Conservation (phyloP, 2,113 vertebrate genomes). For the Leucoraja erinaceus region DNA sequence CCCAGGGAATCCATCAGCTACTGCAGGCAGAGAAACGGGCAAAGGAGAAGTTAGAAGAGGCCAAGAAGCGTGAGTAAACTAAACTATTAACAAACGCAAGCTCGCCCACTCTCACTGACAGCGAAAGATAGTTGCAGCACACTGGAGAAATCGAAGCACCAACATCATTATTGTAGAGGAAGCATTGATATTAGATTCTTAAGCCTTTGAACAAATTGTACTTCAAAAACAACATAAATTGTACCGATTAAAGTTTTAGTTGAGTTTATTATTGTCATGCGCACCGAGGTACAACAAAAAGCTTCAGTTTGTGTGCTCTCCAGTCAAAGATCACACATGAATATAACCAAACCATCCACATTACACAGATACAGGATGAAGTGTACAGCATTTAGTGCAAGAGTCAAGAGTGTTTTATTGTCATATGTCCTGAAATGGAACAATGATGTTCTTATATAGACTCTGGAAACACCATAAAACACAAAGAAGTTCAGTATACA, state of each 20-base stretch:
- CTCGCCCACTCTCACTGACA: not conserved
- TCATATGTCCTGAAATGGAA: too few species aligned
- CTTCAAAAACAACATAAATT: not conserved
- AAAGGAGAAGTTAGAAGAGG: constrained; percentile 68
- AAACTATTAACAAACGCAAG: not conserved
- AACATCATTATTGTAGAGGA: not conserved
- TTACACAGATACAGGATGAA: too few species aligned
- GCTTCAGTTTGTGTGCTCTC: too few species aligned
- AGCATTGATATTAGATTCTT: not conserved
- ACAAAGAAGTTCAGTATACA: too few species aligned
- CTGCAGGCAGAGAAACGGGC: constrained; percentile 67
- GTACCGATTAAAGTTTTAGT: not conserved
- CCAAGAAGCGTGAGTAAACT: constrained; percentile 64
- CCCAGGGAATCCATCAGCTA: constrained; percentile 67
- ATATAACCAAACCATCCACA: too few species aligned
- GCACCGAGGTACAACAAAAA: too few species aligned
- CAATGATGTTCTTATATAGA: too few species aligned
- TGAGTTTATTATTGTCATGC: too few species aligned
- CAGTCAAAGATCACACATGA: too few species aligned
- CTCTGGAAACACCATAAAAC: too few species aligned
- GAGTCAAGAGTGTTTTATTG: too few species aligned
- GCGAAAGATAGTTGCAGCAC: not conserved
- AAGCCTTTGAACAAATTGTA: not conserved
- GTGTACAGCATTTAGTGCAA: too few species aligned
- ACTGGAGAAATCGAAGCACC: not conserved